Evolutionary conservation across 2,797 vertebrate species (phyloP), one percentile per base, ranked within the genome.

Genomic region (Clarias fuscus): DNA sequence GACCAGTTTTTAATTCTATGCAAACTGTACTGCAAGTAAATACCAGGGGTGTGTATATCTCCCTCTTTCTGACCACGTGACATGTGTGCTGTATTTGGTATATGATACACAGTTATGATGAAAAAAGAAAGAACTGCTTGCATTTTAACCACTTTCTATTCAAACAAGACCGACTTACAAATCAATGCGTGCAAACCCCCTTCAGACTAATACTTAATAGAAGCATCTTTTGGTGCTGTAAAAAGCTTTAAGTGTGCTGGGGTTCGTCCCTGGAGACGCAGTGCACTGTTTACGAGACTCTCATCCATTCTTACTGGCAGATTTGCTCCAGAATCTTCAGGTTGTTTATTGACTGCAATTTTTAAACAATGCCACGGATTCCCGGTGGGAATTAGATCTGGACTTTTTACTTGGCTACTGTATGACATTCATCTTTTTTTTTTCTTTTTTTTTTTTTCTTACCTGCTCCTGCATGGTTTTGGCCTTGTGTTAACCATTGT

Each of bases 181-280:
- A 43, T 72, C 18, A 10, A 40, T 72, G 37, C 3, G 40, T 24
- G 20, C 5, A 72, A 48, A 43, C 22, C 37, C 5, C 5, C 40
- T 73, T 48, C 71, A 73, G 71, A 73, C 71, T 73, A 43, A 40
- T 43, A 72, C 37, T 43, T 43, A 4, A 22, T 24, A 48, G 22
- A 73, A 48, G 10, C 20, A 73, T 22, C 22, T 48, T 72, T 73
- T 43, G 40, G 20, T 40, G 70, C 37, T 24, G 70, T 72, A 33
- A 72, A 40, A 73, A n/a, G 72, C 72, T 75, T 75, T 75, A 53
- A 75, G 43, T 53, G 43, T 27, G 6, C n/a, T 27, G 72, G 43
- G 13, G 13, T 75, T 17, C 48, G 24, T 53, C 15, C 24, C 72
- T 53, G 7, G 24, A 75, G 43, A 37, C 24, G n/a, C 11, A 15